Base-by-base conservation (phyloP, 2,888 invertebrate genomes). In the Agrenia bidenticulata region DNA sequence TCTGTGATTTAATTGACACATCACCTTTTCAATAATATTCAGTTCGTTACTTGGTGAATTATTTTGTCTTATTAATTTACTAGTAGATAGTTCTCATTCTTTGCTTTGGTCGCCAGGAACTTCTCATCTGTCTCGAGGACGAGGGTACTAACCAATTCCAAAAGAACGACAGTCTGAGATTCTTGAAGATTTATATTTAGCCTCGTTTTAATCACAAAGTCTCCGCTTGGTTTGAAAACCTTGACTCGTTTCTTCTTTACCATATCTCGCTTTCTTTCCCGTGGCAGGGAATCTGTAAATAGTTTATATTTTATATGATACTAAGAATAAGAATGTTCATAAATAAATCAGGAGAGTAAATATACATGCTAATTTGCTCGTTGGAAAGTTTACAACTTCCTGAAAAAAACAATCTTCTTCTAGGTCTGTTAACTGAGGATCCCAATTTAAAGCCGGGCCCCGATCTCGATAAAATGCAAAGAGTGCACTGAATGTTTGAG, bases 401-500 rank as follows among this genome's bases (percentile, higher is more conserved):
- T 69, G 69, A n/a, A 63, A 69, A 41, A 69, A 69, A 39, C 69
- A 69, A 45, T 76, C 76, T 60, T 76, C 76, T 59, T 76, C 76
- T 32, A 76, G 50, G 17, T 73, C 71, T 4, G 74, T 76, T 39
- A 76, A 50, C 15, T 64, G 57, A 17, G 72, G 71, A 63, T 70
- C 68, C 68, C 72, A 76, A 60, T 67, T 72, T 50, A 76, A 41
- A 19, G 66, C 69, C 2, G 66, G 67, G 17, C 62, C 66, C 2
- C 70, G 66, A 61, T 72, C 67, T 42, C 67, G 64, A n/a, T 67
- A 64, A 50, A 70, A 64, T 55, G 63, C 65, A 55, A 69, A 72
- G 2, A 69, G 56, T 1, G 69, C 69, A 55, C 69, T 69, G 55
- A 72, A 67, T 2, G 72, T 72, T 61, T 67, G 72, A 2, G 69